Percentiles rank a stretch among this genome's conserved stretches.
phyloP scores from a whole-genome alignment of 30 jellyfish, hydroid and myxozoan genomes.

The Mastigias papua region DNA sequence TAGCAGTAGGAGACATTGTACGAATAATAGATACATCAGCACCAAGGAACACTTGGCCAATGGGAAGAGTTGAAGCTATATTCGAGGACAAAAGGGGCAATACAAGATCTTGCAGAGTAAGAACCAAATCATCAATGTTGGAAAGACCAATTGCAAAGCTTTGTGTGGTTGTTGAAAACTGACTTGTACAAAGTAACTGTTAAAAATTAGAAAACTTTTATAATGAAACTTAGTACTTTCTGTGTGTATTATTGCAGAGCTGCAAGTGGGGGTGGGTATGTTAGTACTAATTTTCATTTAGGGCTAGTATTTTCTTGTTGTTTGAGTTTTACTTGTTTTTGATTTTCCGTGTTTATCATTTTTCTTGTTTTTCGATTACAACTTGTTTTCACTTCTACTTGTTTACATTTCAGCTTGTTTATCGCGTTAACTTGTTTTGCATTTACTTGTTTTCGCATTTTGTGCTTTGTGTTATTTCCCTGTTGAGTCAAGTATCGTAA shows the following conservation, averaged over 20 bases:
- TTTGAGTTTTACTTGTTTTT: too few species aligned
- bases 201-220: not conserved
- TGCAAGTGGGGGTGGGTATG: not conserved
- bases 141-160: not conserved
- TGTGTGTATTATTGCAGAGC: not conserved
- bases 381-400: too few species aligned
- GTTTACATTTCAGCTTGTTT: too few species aligned
- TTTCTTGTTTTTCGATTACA: too few species aligned
- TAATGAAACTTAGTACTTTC: not conserved
- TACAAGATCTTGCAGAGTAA: not conserved
- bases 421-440: too few species aligned
- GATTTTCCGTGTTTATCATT: too few species aligned
- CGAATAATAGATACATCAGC: conserved; percentile 3
- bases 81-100: not conserved
- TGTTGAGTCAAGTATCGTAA: too few species aligned
- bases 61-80: not conserved
- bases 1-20: conserved; percentile 43
- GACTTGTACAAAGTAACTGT: not conserved
- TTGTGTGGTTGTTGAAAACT: not conserved
- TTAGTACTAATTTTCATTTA: not conserved
- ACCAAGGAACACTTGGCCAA: not conserved
- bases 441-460: too few species aligned
- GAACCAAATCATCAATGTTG: not conserved
- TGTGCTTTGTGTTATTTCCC: too few species aligned
- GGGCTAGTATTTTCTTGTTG: too few species aligned